phyloP scores from a whole-genome alignment of 1,140 invertebrate species.

The Sinella curviseta region DNA sequence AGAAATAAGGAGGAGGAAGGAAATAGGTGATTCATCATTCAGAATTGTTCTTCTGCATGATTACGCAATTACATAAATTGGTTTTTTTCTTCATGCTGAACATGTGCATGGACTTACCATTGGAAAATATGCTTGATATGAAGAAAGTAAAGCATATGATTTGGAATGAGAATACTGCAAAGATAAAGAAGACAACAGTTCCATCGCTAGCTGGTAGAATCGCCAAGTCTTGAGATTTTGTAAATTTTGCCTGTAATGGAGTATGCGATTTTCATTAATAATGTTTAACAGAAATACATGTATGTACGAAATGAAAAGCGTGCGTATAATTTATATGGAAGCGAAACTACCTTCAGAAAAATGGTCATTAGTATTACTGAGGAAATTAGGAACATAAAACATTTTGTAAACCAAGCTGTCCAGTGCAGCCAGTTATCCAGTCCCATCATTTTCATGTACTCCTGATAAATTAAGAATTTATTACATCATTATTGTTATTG shows the following conservation, averaged over 20 bases:
- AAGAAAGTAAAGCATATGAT: slow-evolving; percentile 68
- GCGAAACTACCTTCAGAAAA: slow-evolving; percentile 50
- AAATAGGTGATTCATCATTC: neutral
- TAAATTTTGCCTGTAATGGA: slow-evolving; percentile 51
- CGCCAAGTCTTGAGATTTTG: slow-evolving; percentile 44
- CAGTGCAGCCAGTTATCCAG: slow-evolving; percentile 78
- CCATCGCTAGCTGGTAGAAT: slow-evolving; percentile 61
- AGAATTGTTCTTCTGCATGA: neutral
- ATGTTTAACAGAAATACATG: too few relatives aligned
- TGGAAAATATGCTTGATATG: slow-evolving; percentile 68
- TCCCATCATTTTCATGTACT: slow-evolving; percentile 87
- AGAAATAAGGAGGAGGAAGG: too few relatives aligned
- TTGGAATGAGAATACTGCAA: slow-evolving; percentile 62
- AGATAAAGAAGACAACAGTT: slow-evolving; percentile 61
- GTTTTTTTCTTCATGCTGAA: neutral
- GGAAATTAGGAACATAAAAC: slow-evolving; percentile 68
- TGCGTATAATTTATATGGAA: too few relatives aligned
- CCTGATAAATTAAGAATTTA: slow-evolving; percentile 56
- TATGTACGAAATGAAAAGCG: too few relatives aligned
- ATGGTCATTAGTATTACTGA: slow-evolving; percentile 60
- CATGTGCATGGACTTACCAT: slow-evolving; percentile 65
- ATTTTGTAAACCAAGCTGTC: slow-evolving; percentile 78
- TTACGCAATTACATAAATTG: neutral
- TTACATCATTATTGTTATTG: slow-evolving; percentile 34
- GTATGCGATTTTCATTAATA: too few relatives aligned